Evolutionary conservation across 1,140 invertebrate species (phyloP).

Genomic region (Orchesella cincta): DNA sequence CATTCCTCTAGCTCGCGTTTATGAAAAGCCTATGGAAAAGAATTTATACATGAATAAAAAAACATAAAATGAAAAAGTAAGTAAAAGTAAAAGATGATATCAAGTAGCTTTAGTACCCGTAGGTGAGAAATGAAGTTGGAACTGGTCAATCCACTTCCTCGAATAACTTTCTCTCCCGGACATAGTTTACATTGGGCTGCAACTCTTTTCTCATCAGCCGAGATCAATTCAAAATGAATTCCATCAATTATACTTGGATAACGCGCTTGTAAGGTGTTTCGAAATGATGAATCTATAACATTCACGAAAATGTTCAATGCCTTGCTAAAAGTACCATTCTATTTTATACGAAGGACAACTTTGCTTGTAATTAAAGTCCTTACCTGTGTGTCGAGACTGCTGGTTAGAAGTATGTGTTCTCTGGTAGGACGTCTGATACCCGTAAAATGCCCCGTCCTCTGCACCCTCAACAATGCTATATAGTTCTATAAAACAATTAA

Average conservation of each 20-base stretch:
- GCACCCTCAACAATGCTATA: background rate
- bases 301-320: no score
- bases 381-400: constrained; percentile 1
- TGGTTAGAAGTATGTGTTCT: background rate
- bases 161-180: constrained; percentile 23
- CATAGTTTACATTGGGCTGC: constrained; percentile 20
- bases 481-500: no score
- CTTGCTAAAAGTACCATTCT: no score
- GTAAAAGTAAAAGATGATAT: background rate
- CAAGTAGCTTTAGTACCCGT: no score
- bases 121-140: constrained; percentile 20
- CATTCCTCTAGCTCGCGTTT: constrained; percentile 21
- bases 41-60: no score
- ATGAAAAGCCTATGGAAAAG: background rate
- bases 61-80: no score
- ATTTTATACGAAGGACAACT: no score
- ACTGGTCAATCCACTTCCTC: constrained; percentile 8
- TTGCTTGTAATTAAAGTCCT: no score
- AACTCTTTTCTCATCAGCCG: constrained; percentile 20
- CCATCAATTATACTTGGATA: constrained; percentile 22
- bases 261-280: background rate
- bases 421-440: background rate
- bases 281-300: no score
- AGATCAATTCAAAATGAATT: constrained; percentile 9
- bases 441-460: background rate